Evolutionary conservation across 2,888 invertebrate species (phyloP), one percentile per base, ranked within the genome.

Genomic region (Agriotes lineatus): DNA sequence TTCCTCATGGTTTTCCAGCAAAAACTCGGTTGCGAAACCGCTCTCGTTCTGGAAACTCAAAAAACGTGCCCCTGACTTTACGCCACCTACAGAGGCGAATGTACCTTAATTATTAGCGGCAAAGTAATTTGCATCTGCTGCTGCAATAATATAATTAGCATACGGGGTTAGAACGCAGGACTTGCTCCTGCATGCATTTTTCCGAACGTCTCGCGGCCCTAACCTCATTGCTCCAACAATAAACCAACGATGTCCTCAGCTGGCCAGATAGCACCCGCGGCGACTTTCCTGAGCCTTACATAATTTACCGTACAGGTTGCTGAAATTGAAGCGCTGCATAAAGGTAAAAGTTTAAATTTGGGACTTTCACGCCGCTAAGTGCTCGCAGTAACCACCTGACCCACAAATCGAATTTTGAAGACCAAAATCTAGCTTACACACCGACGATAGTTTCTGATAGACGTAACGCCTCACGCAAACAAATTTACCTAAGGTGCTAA

Each of bases 291-390:
- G 33, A 30, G 0, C 1, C 18, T 52, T 52, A 33, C 52, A 35
- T 52, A 52, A 52, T 20, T 48, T 18, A 18, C 0, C 48, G 7
- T 25, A 25, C 7, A 5, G 7, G 25, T 7, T 5, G 25, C 7
- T 14, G 9, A 33, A 52, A 12, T 25, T 48, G 4, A 48, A 48
- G 22, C n/a, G 20, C 48, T 12, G 14, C 16, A 42, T 42, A 52
- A 52, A 52, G 52, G 52, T 52, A 52, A 52, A 52, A 52, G 52
- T 52, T 30, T 33, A 52, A 30, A 48, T 48, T 48, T 48, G 48
- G 30, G 16, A 52, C 52, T 52, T 52, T 52, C 52, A 52, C 52
- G 14, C 14, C 16, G 14, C 12, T 14, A 5, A 42, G n/a, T 42
- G 16, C 16, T 16, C 16, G 16, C 9, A 1, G 1, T 1, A 18